Conservation (phyloP, 2,113 vertebrate genomes). For the Lagopus leucura region DNA sequence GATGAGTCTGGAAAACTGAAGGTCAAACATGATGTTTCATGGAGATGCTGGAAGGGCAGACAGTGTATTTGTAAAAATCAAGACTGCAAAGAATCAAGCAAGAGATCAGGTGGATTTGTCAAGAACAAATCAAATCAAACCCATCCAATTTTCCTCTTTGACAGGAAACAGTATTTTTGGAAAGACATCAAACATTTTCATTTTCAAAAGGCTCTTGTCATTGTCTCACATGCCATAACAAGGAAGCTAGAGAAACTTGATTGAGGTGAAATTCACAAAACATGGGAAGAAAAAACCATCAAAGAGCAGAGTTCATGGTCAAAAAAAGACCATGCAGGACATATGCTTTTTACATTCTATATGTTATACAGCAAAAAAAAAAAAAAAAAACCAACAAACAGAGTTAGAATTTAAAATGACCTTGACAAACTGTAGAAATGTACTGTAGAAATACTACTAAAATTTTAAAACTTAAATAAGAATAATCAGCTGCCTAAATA, state of each 20-base stretch:
- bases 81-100: neutral
- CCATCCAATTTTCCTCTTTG: neutral
- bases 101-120: neutral
- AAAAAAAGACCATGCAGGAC: neutral
- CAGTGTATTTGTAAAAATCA: neutral
- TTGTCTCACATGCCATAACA: neutral
- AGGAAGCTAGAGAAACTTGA: neutral
- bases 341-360: neutral
- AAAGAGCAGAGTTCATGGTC: neutral
- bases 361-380: neutral
- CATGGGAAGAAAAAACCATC: neutral
- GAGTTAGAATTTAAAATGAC: neutral
- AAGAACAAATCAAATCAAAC: neutral
- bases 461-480: neutral
- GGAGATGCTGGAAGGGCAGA: neutral
- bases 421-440: neutral
- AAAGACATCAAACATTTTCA: neutral
- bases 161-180: neutral
- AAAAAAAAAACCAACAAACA: neutral
- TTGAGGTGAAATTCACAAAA: neutral
- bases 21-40: neutral
- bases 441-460: neutral
- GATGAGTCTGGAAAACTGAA: neutral
- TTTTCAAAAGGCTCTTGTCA: neutral
- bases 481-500: neutral